Evolutionary conservation across 2,888 invertebrate genomes (phyloP), one percentile per base, ranked within the genome.

Genomic region (Arrhopalites spinosus): DNA sequence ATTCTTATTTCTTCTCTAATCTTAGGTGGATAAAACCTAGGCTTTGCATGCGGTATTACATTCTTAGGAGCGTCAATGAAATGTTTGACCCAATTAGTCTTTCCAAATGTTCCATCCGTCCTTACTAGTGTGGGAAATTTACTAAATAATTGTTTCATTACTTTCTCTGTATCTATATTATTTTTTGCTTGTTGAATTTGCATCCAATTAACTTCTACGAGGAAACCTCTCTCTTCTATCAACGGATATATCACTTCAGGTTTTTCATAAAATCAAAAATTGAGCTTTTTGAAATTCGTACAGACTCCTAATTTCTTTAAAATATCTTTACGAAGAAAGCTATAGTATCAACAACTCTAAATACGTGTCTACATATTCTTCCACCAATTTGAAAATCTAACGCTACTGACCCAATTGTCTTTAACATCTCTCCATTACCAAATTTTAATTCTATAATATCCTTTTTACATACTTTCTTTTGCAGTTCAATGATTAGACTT

Each of bases 61-160:
- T 43, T 67, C 2, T 59, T 30, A 1, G 68, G 27, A 5, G 7
- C 7, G 11, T 77, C 74, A 29, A 77, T 77, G 15, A n/a, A 45
- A 67, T 77, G 74, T 30, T 29, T 30, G 2, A 36, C 36, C 66
- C 66, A 66, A 36, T 29, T 27, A n/a, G 66, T 66, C 8, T 13
- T n/a, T 25, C 66, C 66, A 29, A 36, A 29, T 29, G 66, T n/a
- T 29, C 36, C 36, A 30, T 66, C 66, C n/a, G 2, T 66, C 2
- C 25, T 20, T 13, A 36, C 66, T 7, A 66, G 36, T 11, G 45
- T 45, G 8, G 45, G 45, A 15, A 45, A 45, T 45, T 45, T 45
- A 11, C 15, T 45, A 45, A 45, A 45, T 45, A 45, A 11, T 45
- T 45, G 7, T 11, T 45, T 45, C 15, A 45, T 15, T 45, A 11